These are phyloP conservation scores for Leucania comma DNA, from an alignment of 2,888 invertebrate species.

Conservation along the genomic window DNA sequence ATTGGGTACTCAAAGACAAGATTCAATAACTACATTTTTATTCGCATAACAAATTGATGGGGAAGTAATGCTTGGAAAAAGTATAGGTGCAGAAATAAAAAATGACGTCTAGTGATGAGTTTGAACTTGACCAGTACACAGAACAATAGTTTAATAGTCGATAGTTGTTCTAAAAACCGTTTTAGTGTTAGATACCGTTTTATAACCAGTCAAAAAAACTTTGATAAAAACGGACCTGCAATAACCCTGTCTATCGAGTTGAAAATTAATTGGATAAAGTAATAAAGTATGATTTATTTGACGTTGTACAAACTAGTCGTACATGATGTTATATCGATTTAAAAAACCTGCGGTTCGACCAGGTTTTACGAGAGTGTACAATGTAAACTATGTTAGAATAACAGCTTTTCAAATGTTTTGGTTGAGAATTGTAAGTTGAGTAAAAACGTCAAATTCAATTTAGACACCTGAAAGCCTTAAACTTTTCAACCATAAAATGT, in stretches of 20 bases:
- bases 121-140: not conserved
- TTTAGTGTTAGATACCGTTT: not conserved
- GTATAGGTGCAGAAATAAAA: not conserved
- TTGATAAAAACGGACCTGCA: slow-evolving; percentile 1
- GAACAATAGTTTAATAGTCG: too few species aligned
- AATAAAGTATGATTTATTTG: slow-evolving; percentile 55
- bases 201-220: slow-evolving; percentile 6
- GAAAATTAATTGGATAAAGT: slow-evolving; percentile 37
- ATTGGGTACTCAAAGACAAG: not conserved
- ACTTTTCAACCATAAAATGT: not conserved
- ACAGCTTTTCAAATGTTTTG: not conserved
- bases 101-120: not conserved
- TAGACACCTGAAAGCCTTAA: not conserved
- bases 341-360: slow-evolving; percentile 26
- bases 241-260: slow-evolving; percentile 1
- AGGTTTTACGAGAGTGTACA: slow-evolving; percentile 5
- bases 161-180: not conserved
- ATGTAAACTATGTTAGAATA: slow-evolving; percentile 2
- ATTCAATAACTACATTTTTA: not conserved
- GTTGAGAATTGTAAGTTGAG: not conserved
- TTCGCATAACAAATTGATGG: not conserved
- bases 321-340: slow-evolving; percentile 39
- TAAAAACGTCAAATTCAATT: not conserved
- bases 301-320: slow-evolving; percentile 43
- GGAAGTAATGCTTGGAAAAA: too few species aligned